These are phyloP conservation scores for Lithobates pipiens DNA, from an alignment of 2,797 vertebrate species.

Conservation along the genomic window DNA sequence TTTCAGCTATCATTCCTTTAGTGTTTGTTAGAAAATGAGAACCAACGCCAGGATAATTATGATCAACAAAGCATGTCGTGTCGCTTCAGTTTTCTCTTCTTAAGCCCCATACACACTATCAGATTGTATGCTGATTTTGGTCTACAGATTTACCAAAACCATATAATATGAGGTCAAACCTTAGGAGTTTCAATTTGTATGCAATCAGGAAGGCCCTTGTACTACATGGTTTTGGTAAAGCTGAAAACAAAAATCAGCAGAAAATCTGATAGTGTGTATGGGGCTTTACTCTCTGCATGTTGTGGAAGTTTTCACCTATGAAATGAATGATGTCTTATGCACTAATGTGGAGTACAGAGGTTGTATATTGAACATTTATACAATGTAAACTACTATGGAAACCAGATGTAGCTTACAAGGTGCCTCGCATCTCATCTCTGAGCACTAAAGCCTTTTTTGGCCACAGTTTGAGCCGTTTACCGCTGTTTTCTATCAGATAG, in stretches of 20 bases:
- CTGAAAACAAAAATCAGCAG: no score
- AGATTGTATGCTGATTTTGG: no score
- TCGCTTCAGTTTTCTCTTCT: background rate
- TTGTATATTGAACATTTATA: constrained; percentile 70
- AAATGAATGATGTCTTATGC: constrained; percentile 35
- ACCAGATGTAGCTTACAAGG: constrained; percentile 80
- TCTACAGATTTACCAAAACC: no score
- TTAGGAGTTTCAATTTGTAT: no score
- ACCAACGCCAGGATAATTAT: background rate
- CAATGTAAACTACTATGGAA: constrained; percentile 74
- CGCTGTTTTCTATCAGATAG: constrained; percentile 86
- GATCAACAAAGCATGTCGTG: background rate
- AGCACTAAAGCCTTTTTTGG: constrained; percentile 81
- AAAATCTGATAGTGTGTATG: no score
- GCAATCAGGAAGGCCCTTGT: no score
- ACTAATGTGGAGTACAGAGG: constrained; percentile 66
- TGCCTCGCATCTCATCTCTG: constrained; percentile 81
- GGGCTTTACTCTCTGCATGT: background rate
- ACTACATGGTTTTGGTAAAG: no score
- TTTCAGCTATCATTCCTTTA: background rate
- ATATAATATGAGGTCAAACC: no score
- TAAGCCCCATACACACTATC: no score
- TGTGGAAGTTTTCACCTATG: background rate
- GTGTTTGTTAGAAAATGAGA: background rate
- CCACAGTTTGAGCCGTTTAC: constrained; percentile 80